Base-by-base conservation (phyloP, 2,113 vertebrate genomes). In the Notarius quadriscutis region DNA sequence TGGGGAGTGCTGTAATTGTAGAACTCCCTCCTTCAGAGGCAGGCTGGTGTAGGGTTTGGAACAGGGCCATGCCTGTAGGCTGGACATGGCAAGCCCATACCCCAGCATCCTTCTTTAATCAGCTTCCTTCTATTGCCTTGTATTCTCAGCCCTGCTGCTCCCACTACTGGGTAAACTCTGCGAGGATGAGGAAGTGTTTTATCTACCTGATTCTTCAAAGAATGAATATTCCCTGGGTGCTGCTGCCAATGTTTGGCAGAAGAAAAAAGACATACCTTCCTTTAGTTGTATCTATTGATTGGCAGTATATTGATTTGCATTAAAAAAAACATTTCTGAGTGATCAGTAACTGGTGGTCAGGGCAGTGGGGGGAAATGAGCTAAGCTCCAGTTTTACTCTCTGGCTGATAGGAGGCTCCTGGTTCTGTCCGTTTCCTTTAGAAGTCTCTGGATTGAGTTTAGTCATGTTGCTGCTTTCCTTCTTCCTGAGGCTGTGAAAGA, bases 11-110 rank as follows among this genome's bases (percentile, higher is more conserved):
- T 90, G 79, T 79, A 90, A 90, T 85, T 88, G 65, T 86, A 62
- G 78, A 60, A 63, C 74, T 55, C 55, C 81, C 57, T 88, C 74
- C 60, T 87, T 84, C 57, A n/a, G 71, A 50, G 88, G 87, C 71
- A 89, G 86, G 41, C 79, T 91, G 75, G 74, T 88, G 85, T 91
- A 87, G 85, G 88, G 87, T 93, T 93, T 95, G 94, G 93, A 95
- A 81, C 30, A 14, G 86, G 41, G 93, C 94, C 93, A 95, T 93
- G 90, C 91, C 93, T 93, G 84, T 89, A 92, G 93, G 94, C 92
- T 85, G 77, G 84, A 87, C 90, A 89, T 88, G 81, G 14, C 81
- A 84, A 89, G 90, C 87, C 79, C 89, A 72, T 72, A 88, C 80
- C 81, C 30, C 79, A 88, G 84, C 72, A 82, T 71, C 60, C 65